These are phyloP conservation scores for Vulpes lagopus DNA, from an alignment of 2,113 vertebrate genomes.

Conservation along the genomic window DNA sequence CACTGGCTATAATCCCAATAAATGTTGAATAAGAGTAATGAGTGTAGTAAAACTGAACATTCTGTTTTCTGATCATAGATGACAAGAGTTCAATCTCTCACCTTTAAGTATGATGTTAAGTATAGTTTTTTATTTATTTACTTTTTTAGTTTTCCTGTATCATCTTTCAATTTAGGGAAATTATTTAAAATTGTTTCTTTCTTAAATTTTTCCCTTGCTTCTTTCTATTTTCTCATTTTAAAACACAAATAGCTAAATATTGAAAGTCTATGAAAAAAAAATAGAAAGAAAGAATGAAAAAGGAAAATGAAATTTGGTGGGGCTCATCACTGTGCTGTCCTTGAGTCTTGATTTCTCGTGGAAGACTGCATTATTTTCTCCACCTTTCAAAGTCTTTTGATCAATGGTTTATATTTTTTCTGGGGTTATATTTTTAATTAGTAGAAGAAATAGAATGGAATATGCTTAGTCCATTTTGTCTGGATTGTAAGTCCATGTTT, in stretches of 20 bases:
- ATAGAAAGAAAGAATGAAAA: background rate
- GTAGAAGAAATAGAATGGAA: background rate
- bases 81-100: background rate
- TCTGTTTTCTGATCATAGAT: background rate
- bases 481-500: background rate
- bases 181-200: slow-evolving; percentile 1
- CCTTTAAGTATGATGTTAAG: background rate
- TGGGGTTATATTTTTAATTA: background rate
- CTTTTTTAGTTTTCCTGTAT: background rate
- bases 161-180: background rate
- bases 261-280: background rate
- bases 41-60: background rate
- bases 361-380: background rate
- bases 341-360: background rate
- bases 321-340: background rate
- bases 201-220: background rate
- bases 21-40: background rate
- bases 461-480: background rate
- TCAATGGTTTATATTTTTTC: background rate
- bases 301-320: background rate
- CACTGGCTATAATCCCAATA: background rate
- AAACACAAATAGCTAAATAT: background rate
- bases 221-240: background rate
- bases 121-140: background rate
- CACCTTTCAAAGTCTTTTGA: background rate